A percentile compares a stretch with the other conserved stretches of the same genome.
phyloP scores from a whole-genome alignment of 2,113 vertebrate species.

The Phoxinus phoxinus region DNA sequence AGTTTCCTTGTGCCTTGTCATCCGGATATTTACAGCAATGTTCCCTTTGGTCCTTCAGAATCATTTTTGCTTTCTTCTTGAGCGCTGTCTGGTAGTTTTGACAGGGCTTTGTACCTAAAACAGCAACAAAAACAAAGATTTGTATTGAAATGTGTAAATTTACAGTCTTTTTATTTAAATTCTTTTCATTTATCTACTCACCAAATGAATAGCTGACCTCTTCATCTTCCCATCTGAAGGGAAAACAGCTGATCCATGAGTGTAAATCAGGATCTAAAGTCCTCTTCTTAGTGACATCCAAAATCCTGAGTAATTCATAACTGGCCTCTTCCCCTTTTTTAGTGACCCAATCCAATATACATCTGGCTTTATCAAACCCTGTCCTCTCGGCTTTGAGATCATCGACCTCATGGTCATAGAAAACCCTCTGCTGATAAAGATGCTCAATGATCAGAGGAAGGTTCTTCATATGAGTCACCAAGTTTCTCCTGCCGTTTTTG shows the following conservation, averaged over 20 bases:
- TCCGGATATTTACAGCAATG: background rate
- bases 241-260: conserved; percentile 41
- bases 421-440: conserved; percentile 8
- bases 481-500: background rate
- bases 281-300: conserved; percentile 13
- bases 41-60: conserved; percentile 21
- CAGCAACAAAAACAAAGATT: background rate
- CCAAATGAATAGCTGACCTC: background rate
- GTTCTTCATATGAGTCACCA: background rate
- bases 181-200: background rate
- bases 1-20: background rate
- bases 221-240: conserved; percentile 21
- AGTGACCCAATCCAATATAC: conserved; percentile 28
- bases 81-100: conserved; percentile 43
- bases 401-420: background rate
- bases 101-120: conserved; percentile 53
- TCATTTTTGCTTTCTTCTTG: conserved; percentile 29
- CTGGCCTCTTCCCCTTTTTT: conserved; percentile 26
- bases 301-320: conserved; percentile 42
- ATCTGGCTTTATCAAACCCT: conserved; percentile 32
- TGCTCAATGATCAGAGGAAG: conserved; percentile 31
- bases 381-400: background rate
- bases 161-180: background rate
- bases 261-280: conserved; percentile 24
- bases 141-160: background rate